These are phyloP conservation scores for Tethya wilhelma DNA, from an alignment of 37 sponge, comb jelly and placozoan species.

Conservation along the genomic window DNA sequence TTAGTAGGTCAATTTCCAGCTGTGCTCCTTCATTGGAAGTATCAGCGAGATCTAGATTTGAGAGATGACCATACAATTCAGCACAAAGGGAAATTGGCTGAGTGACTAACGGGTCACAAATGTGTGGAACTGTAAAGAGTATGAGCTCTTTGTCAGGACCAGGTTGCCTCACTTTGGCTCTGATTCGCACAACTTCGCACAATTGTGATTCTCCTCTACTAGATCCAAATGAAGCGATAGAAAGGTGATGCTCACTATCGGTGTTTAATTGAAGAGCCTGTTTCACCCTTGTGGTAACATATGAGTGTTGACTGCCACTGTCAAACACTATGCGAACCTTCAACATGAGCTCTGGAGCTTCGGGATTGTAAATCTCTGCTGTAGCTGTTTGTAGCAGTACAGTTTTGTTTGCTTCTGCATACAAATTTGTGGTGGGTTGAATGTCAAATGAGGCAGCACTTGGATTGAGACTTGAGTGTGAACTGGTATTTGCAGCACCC, in stretches of 20 bases:
- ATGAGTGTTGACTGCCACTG: slow-evolving; percentile 42
- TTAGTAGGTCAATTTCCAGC: slow-evolving; percentile 15
- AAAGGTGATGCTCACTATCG: slow-evolving; percentile 8
- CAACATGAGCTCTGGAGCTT: not conserved
- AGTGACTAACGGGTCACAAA: slow-evolving; percentile 28
- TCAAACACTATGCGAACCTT: not conserved
- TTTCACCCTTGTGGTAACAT: slow-evolving; percentile 15
- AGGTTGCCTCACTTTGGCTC: not conserved
- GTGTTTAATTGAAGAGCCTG: not conserved
- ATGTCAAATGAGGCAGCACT: slow-evolving; percentile 14
- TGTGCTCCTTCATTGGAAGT: not conserved
- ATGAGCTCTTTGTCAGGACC: not conserved
- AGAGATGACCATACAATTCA: not conserved
- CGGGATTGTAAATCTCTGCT: slow-evolving; percentile 8
- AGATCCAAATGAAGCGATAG: slow-evolving; percentile 38
- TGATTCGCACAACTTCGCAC: slow-evolving; percentile 27
- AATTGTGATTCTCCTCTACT: not conserved
- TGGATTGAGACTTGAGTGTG: not conserved
- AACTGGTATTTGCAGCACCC: not conserved
- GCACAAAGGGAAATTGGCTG: slow-evolving; percentile 1
- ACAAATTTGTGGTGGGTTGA: not conserved
- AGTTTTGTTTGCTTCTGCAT: not conserved
- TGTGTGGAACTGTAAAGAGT: not conserved
- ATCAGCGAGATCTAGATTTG: slow-evolving; percentile 32
- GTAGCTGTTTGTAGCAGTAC: slow-evolving; percentile 16